Conservation (phyloP, 2,888 invertebrate species). For the Branchellion lobata region DNA sequence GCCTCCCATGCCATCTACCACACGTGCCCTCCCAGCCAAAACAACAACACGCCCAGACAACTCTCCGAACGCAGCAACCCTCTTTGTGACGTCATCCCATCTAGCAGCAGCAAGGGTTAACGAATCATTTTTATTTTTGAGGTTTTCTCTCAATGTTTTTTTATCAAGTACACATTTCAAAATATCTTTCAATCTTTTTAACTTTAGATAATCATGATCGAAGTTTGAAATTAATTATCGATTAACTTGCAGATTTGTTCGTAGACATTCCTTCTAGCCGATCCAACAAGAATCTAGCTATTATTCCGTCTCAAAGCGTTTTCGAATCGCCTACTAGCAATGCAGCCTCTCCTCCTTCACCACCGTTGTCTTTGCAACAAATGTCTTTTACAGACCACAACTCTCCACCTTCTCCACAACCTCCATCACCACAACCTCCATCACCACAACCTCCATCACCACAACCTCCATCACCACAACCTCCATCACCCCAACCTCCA, state of each 20-base stretch:
- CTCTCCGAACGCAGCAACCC: background rate
- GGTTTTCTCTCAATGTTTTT: background rate
- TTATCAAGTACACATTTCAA: background rate
- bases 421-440: background rate
- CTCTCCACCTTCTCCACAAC: background rate
- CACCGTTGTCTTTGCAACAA: conserved; percentile 1
- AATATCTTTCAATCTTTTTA: no score
- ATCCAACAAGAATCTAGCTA: background rate
- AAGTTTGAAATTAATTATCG: background rate
- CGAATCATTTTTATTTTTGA: background rate
- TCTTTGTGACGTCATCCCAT: background rate
- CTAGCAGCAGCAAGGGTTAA: background rate
- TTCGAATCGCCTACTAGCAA: conserved; percentile 2
- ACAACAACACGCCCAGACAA: background rate
- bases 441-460: background rate
- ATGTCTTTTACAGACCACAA: background rate
- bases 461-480: background rate
- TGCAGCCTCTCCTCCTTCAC: background rate
- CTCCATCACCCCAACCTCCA: background rate
- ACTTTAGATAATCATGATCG: no score
- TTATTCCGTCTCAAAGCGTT: background rate
- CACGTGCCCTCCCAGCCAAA: background rate
- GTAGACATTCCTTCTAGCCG: background rate
- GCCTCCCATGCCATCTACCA: background rate
- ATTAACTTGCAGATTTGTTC: background rate